Percentiles rank a stretch among this genome's conserved stretches.
phyloP scores from a whole-genome alignment of 1,140 invertebrate species.

The Polypedilum pembai region DNA sequence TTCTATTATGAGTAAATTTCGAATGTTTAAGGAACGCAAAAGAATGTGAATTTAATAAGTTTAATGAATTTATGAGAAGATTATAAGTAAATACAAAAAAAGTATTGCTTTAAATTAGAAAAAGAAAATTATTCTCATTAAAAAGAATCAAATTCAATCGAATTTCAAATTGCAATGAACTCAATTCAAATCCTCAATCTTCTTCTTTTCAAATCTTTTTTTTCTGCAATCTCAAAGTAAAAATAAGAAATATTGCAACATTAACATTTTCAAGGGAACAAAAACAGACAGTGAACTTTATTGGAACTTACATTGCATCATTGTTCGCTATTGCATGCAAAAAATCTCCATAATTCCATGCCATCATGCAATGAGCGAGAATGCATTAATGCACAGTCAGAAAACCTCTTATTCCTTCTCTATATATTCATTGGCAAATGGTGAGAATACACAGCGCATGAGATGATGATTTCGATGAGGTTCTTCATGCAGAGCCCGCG shows the following conservation, averaged over 20 bases:
- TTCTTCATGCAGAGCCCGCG: not conserved
- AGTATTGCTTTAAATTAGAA: no score
- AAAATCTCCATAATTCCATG: not conserved
- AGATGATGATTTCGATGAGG: not conserved
- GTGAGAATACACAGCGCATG: not conserved
- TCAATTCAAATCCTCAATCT: not conserved
- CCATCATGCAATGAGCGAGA: not conserved
- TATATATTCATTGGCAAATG: not conserved
- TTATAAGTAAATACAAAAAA: no score
- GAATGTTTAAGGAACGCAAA: no score
- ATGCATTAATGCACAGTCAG: not conserved
- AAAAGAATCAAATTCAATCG: not conserved
- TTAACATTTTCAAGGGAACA: not conserved
- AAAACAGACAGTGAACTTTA: no score
- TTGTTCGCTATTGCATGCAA: not conserved
- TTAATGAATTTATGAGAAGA: no score
- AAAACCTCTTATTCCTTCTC: not conserved
- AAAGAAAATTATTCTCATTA: no score
- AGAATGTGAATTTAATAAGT: no score
- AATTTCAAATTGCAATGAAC: not conserved
- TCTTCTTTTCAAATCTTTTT: not conserved
- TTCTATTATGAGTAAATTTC: no score
- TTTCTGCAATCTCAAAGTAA: not conserved
- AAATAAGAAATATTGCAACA: not conserved
- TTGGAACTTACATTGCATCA: slow-evolving; percentile 12